Conservation (phyloP, 2,797 vertebrate genomes). For the Galagoides demidoff region DNA sequence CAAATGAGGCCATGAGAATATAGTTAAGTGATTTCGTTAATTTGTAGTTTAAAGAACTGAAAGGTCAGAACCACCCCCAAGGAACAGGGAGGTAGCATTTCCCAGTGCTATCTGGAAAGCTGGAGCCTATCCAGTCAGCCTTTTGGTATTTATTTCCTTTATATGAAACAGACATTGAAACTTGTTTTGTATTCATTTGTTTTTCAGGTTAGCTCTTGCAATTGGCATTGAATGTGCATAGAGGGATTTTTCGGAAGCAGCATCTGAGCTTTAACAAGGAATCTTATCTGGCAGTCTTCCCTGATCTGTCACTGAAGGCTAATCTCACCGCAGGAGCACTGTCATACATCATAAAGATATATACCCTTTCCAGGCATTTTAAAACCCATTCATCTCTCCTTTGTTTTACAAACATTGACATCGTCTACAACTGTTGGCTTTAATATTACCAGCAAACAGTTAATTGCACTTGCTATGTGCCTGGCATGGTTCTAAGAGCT, state of each 20-base stretch:
- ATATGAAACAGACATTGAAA: not conserved
- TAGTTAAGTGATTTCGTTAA: not conserved
- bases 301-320: constrained; percentile 55
- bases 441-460: constrained; percentile 8
- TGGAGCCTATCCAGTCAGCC: not conserved
- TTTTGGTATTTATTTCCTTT: constrained; percentile 46
- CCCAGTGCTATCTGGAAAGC: not conserved
- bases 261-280: constrained; percentile 55
- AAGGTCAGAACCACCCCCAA: not conserved
- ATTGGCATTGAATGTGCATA: constrained; percentile 56
- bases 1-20: not conserved
- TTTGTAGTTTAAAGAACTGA: constrained; percentile 18
- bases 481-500: not conserved
- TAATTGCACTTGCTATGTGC: not conserved
- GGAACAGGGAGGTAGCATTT: not conserved
- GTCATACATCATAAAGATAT: constrained; percentile 59
- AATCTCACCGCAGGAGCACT: constrained; percentile 54
- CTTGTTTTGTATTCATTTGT: constrained; percentile 46
- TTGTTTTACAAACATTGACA: constrained; percentile 52
- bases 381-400: not conserved
- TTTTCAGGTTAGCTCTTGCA: constrained; percentile 65
- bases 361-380: constrained; percentile 33
- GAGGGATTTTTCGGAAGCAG: constrained; percentile 45
- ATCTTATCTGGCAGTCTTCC: constrained; percentile 60
- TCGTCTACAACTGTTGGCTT: constrained; percentile 45